A percentile compares a stretch with the other conserved stretches of the same genome.
These are phyloP conservation scores for Agraylea sexmaculata DNA, from an alignment of 1,140 invertebrate genomes.

Conservation along the genomic window DNA sequence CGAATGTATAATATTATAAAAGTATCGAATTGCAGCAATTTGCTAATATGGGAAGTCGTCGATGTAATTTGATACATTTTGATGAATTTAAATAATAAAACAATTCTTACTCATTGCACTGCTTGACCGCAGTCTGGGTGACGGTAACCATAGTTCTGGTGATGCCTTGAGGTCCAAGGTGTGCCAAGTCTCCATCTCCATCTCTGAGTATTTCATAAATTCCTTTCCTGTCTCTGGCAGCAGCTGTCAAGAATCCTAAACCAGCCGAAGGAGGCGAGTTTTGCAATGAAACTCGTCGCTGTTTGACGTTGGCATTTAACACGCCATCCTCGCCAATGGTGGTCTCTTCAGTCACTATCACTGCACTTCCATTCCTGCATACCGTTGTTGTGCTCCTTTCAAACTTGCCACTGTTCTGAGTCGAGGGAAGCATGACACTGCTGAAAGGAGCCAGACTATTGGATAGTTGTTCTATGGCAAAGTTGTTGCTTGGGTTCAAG, in stretches of 20 bases:
- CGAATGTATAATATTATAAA: no score
- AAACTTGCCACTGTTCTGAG: conserved; percentile 19
- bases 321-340: conserved; percentile 33
- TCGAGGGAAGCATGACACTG: conserved; percentile 6
- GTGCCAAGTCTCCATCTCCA: conserved; percentile 18
- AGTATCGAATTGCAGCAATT: no score
- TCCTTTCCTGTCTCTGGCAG: conserved; percentile 17
- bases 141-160: conserved; percentile 35
- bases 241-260: conserved; percentile 11
- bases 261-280: conserved; percentile 28
- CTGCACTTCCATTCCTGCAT: conserved; percentile 31
- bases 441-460: background rate
- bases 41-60: no score
- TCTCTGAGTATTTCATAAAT: conserved; percentile 14
- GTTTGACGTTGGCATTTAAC: conserved; percentile 29
- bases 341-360: conserved; percentile 33
- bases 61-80: no score
- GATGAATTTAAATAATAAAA: conserved; percentile 4
- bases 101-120: conserved; percentile 38
- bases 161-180: conserved; percentile 29
- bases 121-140: conserved; percentile 31
- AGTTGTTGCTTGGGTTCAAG: conserved; percentile 7
- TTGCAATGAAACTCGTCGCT: conserved; percentile 33
- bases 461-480: conserved; percentile 1
- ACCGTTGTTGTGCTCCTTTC: conserved; percentile 26